These are phyloP conservation scores for Rambutsinella grinnellia DNA, from an alignment of 2,888 invertebrate species.

Conservation along the genomic window DNA sequence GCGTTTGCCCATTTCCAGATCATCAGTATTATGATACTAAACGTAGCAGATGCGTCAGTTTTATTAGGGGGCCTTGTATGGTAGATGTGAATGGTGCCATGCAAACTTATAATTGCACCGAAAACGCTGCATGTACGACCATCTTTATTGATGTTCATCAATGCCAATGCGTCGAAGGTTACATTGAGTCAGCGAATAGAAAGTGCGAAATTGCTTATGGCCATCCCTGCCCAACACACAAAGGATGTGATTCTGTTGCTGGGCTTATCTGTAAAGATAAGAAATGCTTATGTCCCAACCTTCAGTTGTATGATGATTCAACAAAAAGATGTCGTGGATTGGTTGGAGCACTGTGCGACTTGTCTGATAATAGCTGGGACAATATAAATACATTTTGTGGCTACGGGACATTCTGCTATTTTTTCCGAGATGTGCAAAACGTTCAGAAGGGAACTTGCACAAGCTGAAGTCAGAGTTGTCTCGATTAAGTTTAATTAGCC, in stretches of 20 bases:
- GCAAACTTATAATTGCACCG: neutral
- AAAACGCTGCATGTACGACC: slow-evolving; percentile 10
- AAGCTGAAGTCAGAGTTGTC: too few species aligned
- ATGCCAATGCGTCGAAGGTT: slow-evolving; percentile 15
- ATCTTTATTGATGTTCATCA: slow-evolving; percentile 3
- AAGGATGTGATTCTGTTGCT: slow-evolving; percentile 14
- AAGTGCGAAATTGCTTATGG: slow-evolving; percentile 19
- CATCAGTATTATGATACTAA: slow-evolving; percentile 18
- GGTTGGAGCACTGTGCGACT: slow-evolving; percentile 18
- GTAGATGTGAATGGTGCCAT: neutral
- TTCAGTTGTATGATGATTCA: slow-evolving; percentile 17
- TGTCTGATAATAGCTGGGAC: neutral
- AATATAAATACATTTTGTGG: too few species aligned
- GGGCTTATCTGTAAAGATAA: slow-evolving; percentile 8
- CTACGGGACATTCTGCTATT: too few species aligned
- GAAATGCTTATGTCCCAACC: slow-evolving; percentile 11
- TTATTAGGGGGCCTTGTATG: slow-evolving; percentile 11
- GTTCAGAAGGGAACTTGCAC: too few species aligned
- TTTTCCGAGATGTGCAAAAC: too few species aligned
- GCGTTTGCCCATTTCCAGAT: slow-evolving; percentile 10
- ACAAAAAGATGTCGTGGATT: slow-evolving; percentile 3
- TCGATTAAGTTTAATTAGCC: too few species aligned
- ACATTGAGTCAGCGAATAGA: slow-evolving; percentile 4
- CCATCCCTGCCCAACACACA: slow-evolving; percentile 4
- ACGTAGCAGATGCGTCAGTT: slow-evolving; percentile 12